phyloP scores from a whole-genome alignment of 2,888 invertebrate species.

The Atethmia centrago region DNA sequence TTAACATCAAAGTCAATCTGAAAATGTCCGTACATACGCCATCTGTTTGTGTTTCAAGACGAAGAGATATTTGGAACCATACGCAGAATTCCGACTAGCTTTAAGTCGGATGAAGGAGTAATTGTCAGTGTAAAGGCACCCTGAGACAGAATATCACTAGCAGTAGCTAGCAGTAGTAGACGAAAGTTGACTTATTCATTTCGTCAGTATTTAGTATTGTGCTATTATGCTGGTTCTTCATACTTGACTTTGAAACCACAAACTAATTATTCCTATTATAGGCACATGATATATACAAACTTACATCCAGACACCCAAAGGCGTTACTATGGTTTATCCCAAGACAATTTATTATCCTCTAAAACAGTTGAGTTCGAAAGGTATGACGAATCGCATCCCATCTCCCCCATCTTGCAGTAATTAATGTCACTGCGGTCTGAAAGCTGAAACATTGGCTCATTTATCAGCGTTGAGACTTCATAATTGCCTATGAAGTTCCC shows the following conservation, averaged over 20 bases:
- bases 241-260: too few relatives aligned
- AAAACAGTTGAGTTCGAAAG: slow-evolving; percentile 41
- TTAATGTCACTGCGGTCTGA: slow-evolving; percentile 54
- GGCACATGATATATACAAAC: neutral
- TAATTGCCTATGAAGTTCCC: slow-evolving; percentile 54
- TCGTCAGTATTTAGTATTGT: neutral
- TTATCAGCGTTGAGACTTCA: slow-evolving; percentile 58
- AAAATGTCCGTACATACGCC: neutral
- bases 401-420: slow-evolving; percentile 39
- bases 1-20: slow-evolving; percentile 15
- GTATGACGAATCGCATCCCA: slow-evolving; percentile 54
- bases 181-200: neutral
- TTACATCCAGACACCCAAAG: neutral
- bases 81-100: neutral
- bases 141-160: neutral
- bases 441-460: slow-evolving; percentile 60
- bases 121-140: neutral
- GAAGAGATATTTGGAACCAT: neutral
- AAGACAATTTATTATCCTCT: slow-evolving; percentile 27
- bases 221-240: neutral
- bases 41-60: slow-evolving; percentile 12
- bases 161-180: too few relatives aligned
- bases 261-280: neutral
- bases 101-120: neutral
- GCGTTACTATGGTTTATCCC: slow-evolving; percentile 2